These are phyloP conservation scores for Gobiocypris rarus DNA, from an alignment of 2,113 vertebrate genomes.

Conservation along the genomic window DNA sequence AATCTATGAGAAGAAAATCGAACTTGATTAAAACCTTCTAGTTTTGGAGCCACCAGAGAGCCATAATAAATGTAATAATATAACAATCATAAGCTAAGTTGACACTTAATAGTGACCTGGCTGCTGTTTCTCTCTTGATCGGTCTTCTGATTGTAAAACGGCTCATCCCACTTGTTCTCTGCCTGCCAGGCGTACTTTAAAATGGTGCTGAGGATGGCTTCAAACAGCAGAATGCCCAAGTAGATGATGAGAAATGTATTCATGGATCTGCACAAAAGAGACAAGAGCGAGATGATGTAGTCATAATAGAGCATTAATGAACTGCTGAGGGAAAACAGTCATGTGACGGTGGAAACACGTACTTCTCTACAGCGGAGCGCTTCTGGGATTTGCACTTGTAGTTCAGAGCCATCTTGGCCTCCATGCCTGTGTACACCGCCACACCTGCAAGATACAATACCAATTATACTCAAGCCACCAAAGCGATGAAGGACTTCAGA, in stretches of 20 bases:
- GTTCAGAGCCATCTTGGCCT: conserved; percentile 99
- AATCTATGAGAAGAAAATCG: conserved; percentile 75
- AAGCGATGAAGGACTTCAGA: too few relatives aligned
- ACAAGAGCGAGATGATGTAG: background rate
- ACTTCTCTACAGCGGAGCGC: conserved; percentile 98
- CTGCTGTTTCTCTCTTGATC: conserved; percentile 95
- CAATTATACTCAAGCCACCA: background rate
- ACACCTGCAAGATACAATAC: conserved; percentile 78
- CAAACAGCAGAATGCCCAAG: conserved; percentile 91
- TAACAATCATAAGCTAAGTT: background rate
- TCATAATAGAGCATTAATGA: background rate
- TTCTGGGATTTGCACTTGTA: conserved; percentile 99
- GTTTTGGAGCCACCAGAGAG: background rate
- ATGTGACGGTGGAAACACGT: conserved; percentile 55
- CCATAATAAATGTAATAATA: background rate
- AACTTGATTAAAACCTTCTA: background rate
- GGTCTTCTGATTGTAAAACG: conserved; percentile 95
- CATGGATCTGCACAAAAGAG: conserved; percentile 87
- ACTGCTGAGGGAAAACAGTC: background rate
- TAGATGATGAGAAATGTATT: conserved; percentile 98
- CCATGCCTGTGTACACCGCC: conserved; percentile 98
- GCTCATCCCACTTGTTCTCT: conserved; percentile 91
- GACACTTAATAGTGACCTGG: conserved; percentile 72
- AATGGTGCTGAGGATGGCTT: conserved; percentile 95
- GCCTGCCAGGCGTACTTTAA: conserved; percentile 95